Conservation (phyloP, 1,140 invertebrate genomes). For the Trypoxylus dichotomus region DNA sequence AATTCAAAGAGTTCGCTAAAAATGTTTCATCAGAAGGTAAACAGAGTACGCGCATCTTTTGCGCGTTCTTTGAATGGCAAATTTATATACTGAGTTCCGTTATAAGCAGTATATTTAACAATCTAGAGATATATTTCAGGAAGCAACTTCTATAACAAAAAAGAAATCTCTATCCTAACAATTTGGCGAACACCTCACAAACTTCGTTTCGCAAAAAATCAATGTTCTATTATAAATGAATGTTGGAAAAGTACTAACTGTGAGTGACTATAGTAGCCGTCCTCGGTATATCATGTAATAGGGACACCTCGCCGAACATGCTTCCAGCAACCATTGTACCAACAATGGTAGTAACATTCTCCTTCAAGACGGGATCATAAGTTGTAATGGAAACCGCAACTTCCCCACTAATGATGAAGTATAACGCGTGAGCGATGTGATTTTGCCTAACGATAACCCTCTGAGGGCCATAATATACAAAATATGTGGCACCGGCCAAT, state of each 20-base stretch:
- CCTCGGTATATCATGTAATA: constrained; percentile 61
- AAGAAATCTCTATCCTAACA: too few species aligned
- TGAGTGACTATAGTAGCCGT: constrained; percentile 59
- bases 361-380: constrained; percentile 57
- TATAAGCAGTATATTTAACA: too few species aligned
- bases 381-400: constrained; percentile 56
- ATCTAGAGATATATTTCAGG: too few species aligned
- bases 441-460: constrained; percentile 61
- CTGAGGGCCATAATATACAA: constrained; percentile 59
- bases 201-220: neutral
- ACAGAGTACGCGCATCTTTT: too few species aligned
- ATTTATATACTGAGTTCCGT: too few species aligned
- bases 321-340: constrained; percentile 54
- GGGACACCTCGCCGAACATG: constrained; percentile 65
- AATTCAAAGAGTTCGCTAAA: too few species aligned
- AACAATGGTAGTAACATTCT: constrained; percentile 51
- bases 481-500: constrained; percentile 59
- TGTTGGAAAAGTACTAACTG: neutral
- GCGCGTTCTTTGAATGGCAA: too few species aligned
- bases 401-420: constrained; percentile 62
- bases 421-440: constrained; percentile 59
- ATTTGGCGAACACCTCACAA: neutral
- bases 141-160: too few species aligned
- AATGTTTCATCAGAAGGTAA: too few species aligned
- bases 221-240: too few species aligned